Evolutionary conservation across 2,113 vertebrate genomes (phyloP).

Genomic region (Xenopus laevis): DNA sequence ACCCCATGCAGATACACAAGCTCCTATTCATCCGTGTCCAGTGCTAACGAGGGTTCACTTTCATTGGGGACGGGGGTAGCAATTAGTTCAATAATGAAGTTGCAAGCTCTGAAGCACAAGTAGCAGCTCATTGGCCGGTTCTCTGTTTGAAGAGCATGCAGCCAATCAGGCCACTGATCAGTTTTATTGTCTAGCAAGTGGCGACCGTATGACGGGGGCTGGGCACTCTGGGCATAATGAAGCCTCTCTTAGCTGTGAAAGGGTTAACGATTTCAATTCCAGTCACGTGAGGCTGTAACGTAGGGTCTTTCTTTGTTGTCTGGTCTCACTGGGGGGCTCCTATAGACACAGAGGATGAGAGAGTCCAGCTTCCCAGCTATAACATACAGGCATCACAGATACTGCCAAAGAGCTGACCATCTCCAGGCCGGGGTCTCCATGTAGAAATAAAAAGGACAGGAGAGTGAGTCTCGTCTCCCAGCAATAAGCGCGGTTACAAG

Average conservation of each 20-base stretch:
- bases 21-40: too few species aligned
- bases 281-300: slow-evolving; percentile 40
- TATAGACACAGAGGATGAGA: slow-evolving; percentile 32
- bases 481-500: not conserved
- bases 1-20: too few species aligned
- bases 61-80: too few species aligned
- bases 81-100: too few species aligned
- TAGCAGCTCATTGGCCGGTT: too few species aligned
- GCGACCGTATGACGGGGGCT: not conserved
- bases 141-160: too few species aligned
- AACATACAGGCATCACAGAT: slow-evolving; percentile 5
- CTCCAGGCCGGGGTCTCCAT: slow-evolving; percentile 9
- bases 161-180: not conserved
- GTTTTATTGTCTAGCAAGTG: not conserved
- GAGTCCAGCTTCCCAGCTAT: slow-evolving; percentile 15
- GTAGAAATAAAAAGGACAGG: slow-evolving; percentile 6
- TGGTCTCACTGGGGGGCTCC: slow-evolving; percentile 35
- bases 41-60: too few species aligned
- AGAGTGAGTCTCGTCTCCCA: not conserved
- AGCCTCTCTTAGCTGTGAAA: slow-evolving; percentile 14
- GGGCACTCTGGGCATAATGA: not conserved
- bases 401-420: not conserved
- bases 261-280: slow-evolving; percentile 39
- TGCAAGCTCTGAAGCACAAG: too few species aligned
- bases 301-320: slow-evolving; percentile 42